Conservation (phyloP, 2,113 vertebrate species). For the Petaurus breviceps region DNA sequence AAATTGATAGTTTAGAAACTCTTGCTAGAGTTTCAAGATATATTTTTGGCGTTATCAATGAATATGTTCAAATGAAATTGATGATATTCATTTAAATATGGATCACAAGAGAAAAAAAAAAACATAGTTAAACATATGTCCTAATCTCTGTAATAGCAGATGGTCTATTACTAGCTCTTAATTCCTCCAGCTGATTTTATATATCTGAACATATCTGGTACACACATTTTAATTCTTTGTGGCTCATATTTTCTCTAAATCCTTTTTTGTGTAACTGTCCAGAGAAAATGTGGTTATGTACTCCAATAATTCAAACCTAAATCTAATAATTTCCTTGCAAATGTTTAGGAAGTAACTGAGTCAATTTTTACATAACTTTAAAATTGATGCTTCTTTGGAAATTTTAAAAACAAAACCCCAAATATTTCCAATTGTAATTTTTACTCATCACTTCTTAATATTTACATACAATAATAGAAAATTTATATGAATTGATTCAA, state of each 20-base stretch:
- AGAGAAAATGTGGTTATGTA: slow-evolving; percentile 18
- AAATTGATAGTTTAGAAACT: slow-evolving; percentile 40
- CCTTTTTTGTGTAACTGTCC: slow-evolving; percentile 44
- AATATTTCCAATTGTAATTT: background rate
- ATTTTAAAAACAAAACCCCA: background rate
- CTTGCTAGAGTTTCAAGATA: slow-evolving; percentile 18
- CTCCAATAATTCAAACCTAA: slow-evolving; percentile 45
- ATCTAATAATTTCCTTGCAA: background rate
- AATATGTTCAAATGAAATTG: slow-evolving; percentile 57
- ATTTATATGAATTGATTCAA: background rate
- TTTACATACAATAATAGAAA: background rate
- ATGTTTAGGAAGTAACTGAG: slow-evolving; percentile 11
- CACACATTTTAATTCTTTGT: slow-evolving; percentile 50
- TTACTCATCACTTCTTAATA: background rate
- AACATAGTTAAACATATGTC: slow-evolving; percentile 10
- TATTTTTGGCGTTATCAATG: slow-evolving; percentile 50
- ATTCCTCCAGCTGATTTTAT: slow-evolving; percentile 50
- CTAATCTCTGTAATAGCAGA: slow-evolving; percentile 55
- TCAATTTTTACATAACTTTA: slow-evolving; percentile 24
- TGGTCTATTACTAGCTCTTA: slow-evolving; percentile 52
- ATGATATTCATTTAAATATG: slow-evolving; percentile 66
- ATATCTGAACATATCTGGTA: slow-evolving; percentile 51
- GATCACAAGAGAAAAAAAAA: slow-evolving; percentile 45
- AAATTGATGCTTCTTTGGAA: slow-evolving; percentile 32
- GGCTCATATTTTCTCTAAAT: slow-evolving; percentile 34